Conservation (phyloP, 1,140 invertebrate species). For the Drosophila paulistorum region DNA sequence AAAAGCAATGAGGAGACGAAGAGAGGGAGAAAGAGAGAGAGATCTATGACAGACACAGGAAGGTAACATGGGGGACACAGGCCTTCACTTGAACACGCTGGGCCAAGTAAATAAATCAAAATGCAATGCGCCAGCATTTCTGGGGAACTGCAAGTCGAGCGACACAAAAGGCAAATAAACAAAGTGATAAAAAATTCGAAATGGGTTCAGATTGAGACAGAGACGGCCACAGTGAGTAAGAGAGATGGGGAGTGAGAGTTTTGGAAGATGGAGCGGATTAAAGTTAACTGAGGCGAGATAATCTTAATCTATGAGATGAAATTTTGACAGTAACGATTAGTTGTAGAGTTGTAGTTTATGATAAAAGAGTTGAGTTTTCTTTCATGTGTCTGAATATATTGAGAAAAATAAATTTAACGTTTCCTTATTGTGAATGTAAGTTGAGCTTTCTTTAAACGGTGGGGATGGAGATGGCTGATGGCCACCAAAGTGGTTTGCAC, state of each 20-base stretch:
- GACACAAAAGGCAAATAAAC: conserved; percentile 58
- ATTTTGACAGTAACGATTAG: conserved; percentile 12
- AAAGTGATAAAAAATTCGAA: conserved; percentile 42
- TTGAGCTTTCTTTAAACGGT: not conserved
- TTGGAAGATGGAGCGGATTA: not conserved
- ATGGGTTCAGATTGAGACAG: conserved; percentile 23
- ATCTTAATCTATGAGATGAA: conserved; percentile 9
- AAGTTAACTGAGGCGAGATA: conserved; percentile 17
- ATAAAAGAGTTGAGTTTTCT: conserved; percentile 2
- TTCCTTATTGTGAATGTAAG: not conserved
- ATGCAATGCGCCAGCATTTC: conserved; percentile 47
- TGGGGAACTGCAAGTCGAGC: conserved; percentile 53
- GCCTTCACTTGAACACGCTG: conserved; percentile 22
- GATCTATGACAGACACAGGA: not conserved
- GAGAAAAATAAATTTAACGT: not conserved
- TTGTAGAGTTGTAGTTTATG: conserved; percentile 1
- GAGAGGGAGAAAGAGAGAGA: not conserved
- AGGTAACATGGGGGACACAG: not conserved
- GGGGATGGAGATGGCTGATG: not conserved
- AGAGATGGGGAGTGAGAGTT: not conserved
- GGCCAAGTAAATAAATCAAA: conserved; percentile 76
- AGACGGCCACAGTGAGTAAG: not conserved
- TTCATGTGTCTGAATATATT: not conserved
- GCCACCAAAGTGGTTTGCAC: not conserved
- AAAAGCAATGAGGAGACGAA: not conserved